Evolutionary conservation across 2,888 invertebrate species (phyloP), one percentile per base, ranked within the genome.

Genomic region (Coenonympha arcania): DNA sequence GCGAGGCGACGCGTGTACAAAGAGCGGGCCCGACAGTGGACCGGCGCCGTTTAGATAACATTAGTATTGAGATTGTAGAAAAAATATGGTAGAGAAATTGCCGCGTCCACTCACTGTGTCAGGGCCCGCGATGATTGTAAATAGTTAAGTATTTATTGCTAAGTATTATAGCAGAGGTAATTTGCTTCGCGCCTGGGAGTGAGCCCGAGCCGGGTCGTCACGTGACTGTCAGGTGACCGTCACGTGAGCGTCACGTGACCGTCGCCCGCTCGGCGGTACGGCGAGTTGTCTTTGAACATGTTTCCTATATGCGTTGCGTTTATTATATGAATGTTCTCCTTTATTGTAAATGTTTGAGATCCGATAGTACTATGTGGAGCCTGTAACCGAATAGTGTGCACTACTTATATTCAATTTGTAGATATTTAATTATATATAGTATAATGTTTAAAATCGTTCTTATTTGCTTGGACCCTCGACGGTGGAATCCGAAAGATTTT

Each of bases 381-480:
- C 67, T 65, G 74, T 73, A 73, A 75, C 74, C 73, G 60, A 64
- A 77, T 81, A 79, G 82, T 75, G 76, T 77, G 83, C 82, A 83
- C 81, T 81, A 72, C 73, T 76, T 80, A 76, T 75, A 76, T 82
- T 80, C 81, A 76, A 84, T 82, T 83, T 86, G 86, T 85, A 86
- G 86, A 85, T 86, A 86, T 82, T 79, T 85, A 85, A 85, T 84
- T 84, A 84, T 84, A 79, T 79, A 85, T 85, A 86, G 83, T 82
- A 81, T 84, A 86, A 86, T 83, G 79, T 82, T 76, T 76, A 79
- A n/a, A 78, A 76, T 79, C 75, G 77, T 83, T 81, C 79, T 83
- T 76, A 80, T 83, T 84, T 84, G 79, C 79, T 80, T 78, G 65
- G 63, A 71, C 73, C 79, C 79, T 62, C 57, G 67, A 69, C 65